Evolutionary conservation across 1,140 invertebrate genomes (phyloP).

Genomic region (Megathymus violae): DNA sequence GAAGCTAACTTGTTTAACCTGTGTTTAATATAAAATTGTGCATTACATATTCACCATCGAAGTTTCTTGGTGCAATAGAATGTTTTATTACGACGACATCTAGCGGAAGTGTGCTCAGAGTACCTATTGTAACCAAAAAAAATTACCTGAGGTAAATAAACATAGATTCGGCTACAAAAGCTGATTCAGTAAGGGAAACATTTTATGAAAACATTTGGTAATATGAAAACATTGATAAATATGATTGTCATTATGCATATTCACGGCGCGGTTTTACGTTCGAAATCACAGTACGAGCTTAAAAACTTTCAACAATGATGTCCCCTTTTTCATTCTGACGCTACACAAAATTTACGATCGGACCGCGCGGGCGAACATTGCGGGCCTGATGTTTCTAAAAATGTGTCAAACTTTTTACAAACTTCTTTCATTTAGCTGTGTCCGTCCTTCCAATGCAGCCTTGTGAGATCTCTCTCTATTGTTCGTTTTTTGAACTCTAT

Average conservation of each 20-base stretch:
- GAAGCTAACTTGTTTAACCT: too few species aligned
- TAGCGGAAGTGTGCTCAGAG: too few species aligned
- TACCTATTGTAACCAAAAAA: too few species aligned
- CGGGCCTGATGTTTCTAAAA: conserved; percentile 82
- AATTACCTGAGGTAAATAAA: background rate
- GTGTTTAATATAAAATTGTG: too few species aligned
- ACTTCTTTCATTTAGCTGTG: conserved; percentile 81
- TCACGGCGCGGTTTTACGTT: conserved; percentile 59
- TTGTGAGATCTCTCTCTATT: conserved; percentile 73
- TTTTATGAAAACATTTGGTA: conserved; percentile 40
- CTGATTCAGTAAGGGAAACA: conserved; percentile 28
- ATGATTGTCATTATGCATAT: conserved; percentile 62
- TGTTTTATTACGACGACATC: too few species aligned
- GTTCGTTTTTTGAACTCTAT: conserved; percentile 78
- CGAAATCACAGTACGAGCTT: conserved; percentile 68
- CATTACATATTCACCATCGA: too few species aligned
- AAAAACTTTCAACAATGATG: conserved; percentile 82
- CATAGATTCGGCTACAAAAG: conserved; percentile 9
- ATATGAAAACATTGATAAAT: conserved; percentile 44
- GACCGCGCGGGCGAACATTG: conserved; percentile 66
- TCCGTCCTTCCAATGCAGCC: conserved; percentile 76
- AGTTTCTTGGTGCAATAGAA: too few species aligned
- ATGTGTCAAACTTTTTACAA: conserved; percentile 83
- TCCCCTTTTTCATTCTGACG: conserved; percentile 82
- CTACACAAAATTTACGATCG: conserved; percentile 79